phyloP scores from a whole-genome alignment of 2,888 invertebrate genomes.

The Callyntrura sp. region DNA sequence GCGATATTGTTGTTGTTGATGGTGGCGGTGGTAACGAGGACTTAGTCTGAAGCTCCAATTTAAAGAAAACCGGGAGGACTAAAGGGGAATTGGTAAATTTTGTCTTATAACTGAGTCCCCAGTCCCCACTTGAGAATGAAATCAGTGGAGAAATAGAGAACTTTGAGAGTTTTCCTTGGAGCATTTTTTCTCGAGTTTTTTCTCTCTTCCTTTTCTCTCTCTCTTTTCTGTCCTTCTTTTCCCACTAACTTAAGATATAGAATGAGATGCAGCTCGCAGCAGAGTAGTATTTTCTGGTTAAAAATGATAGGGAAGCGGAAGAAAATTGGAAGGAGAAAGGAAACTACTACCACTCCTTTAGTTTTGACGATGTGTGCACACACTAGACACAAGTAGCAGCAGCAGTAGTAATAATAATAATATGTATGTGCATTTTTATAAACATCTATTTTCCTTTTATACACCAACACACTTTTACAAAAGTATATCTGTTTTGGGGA shows the following conservation, averaged over 20 bases:
- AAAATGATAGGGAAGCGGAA: slow-evolving; percentile 66
- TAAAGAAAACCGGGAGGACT: slow-evolving; percentile 61
- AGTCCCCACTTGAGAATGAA: slow-evolving; percentile 74
- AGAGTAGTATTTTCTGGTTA: slow-evolving; percentile 63
- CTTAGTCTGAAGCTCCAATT: slow-evolving; percentile 74
- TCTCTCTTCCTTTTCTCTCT: slow-evolving; percentile 16
- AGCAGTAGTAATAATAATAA: not conserved
- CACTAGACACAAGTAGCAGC: not conserved
- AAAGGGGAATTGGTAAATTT: slow-evolving; percentile 71
- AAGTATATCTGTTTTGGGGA: not conserved
- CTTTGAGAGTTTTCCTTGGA: slow-evolving; percentile 48
- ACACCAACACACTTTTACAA: not conserved
- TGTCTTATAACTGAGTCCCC: slow-evolving; percentile 64
- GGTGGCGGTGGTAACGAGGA: slow-evolving; percentile 64
- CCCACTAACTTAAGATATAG: slow-evolving; percentile 13
- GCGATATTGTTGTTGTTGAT: slow-evolving; percentile 30
- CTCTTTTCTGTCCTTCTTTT: slow-evolving; percentile 32
- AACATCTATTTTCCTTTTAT: too few relatives aligned
- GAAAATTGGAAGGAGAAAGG: slow-evolving; percentile 71
- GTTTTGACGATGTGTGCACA: not conserved
- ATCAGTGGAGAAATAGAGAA: slow-evolving; percentile 59
- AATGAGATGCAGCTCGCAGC: not conserved
- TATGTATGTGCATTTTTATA: too few relatives aligned
- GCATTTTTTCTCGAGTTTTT: slow-evolving; percentile 55
- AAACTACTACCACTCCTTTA: slow-evolving; percentile 38